Evolutionary conservation across 2,113 vertebrate genomes (phyloP).

Genomic region (Pseudopipra pipra): DNA sequence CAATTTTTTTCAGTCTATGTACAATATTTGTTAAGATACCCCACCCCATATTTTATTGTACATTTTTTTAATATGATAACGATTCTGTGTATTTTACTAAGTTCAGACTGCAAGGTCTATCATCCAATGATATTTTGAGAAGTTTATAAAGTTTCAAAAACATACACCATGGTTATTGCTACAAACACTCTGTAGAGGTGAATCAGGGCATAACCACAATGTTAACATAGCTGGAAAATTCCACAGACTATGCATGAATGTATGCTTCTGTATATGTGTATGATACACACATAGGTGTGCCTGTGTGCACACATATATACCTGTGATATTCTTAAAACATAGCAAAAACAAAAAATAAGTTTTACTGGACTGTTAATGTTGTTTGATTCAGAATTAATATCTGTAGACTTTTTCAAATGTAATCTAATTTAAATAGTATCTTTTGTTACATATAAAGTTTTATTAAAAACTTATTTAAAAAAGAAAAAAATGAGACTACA

Average conservation of each 20-base stretch:
- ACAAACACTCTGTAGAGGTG: background rate
- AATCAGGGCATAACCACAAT: fast-evolving
- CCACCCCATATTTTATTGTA: background rate
- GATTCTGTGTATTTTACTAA: background rate
- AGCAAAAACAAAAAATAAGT: fast-evolving
- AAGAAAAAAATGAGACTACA: background rate
- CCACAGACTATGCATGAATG: background rate
- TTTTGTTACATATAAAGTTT: background rate
- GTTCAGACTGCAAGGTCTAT: background rate
- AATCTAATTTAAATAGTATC: background rate
- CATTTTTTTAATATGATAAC: background rate
- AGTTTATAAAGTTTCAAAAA: background rate
- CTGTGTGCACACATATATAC: fast-evolving
- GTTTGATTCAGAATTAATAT: background rate
- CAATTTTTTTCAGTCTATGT: background rate
- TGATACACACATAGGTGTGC: background rate
- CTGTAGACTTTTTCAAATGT: background rate
- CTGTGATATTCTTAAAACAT: background rate
- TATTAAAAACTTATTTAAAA: background rate
- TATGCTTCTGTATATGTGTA: background rate
- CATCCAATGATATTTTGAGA: background rate
- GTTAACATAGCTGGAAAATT: background rate
- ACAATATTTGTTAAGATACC: background rate
- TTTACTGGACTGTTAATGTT: background rate
- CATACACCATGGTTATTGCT: background rate